A percentile compares a stretch with the other conserved stretches of the same genome.
phyloP scores from a whole-genome alignment of 2,888 invertebrate species.

The Atherix ibis region DNA sequence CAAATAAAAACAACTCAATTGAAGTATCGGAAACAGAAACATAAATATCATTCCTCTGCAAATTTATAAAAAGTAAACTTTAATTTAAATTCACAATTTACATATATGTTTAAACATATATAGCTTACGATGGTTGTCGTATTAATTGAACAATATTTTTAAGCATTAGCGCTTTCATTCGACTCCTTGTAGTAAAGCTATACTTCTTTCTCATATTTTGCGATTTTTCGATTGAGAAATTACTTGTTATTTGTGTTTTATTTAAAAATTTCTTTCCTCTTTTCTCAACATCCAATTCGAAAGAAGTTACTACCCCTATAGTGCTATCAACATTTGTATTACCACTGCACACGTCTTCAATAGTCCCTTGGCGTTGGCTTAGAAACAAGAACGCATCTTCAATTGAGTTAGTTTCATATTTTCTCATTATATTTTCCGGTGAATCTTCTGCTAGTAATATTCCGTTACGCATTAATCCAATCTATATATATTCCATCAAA shows the following conservation, averaged over 20 bases:
- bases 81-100: neutral
- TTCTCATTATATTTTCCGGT: constrained; percentile 51
- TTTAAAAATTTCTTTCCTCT: constrained; percentile 13
- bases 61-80: constrained; percentile 13
- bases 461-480: constrained; percentile 79
- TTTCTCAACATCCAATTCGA: neutral
- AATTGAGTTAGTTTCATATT: constrained; percentile 54
- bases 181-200: constrained; percentile 30
- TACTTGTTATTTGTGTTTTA: no score
- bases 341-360: constrained; percentile 18
- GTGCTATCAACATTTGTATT: neutral
- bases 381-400: constrained; percentile 80
- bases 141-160: constrained; percentile 55
- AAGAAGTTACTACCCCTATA: constrained; percentile 1
- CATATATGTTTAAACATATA: neutral
- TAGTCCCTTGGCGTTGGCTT: constrained; percentile 40
- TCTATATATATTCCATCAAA: constrained; percentile 36
- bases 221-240: constrained; percentile 13
- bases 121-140: constrained; percentile 51
- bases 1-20: constrained; percentile 63
- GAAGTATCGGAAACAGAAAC: constrained; percentile 63
- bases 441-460: constrained; percentile 71
- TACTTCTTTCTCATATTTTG: constrained; percentile 12
- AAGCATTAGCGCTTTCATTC: constrained; percentile 46
- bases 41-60: constrained; percentile 69